A percentile compares a stretch with the other conserved stretches of the same genome.
Conservation (phyloP, 1,140 invertebrate genomes). For the Drosophila ironensis region DNA sequence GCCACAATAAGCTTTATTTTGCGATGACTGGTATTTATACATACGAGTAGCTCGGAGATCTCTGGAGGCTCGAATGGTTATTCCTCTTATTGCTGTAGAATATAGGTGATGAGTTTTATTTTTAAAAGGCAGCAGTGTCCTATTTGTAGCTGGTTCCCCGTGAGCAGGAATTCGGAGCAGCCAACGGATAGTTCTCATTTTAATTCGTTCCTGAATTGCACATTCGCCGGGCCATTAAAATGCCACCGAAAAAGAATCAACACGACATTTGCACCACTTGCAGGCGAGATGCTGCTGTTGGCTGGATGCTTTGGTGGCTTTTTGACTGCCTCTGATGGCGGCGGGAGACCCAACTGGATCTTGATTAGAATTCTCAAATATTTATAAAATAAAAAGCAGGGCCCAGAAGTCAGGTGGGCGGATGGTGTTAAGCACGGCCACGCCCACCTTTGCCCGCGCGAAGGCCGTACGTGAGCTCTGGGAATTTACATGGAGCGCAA, state of each 20-base stretch:
- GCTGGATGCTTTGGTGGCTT: constrained; percentile 5
- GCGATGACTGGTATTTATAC: too few species aligned
- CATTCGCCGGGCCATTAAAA: constrained; percentile 73
- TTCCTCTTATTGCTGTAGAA: too few species aligned
- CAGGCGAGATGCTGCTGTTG: constrained; percentile 19
- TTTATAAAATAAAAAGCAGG: constrained; percentile 65
- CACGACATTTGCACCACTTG: constrained; percentile 69
- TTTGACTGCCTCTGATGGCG: neutral
- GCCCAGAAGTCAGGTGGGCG: constrained; percentile 10
- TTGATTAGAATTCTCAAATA: constrained; percentile 81
- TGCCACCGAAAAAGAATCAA: constrained; percentile 77
- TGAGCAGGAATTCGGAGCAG: constrained; percentile 1
- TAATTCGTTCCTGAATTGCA: constrained; percentile 71
- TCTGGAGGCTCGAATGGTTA: too few species aligned
- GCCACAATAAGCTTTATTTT: too few species aligned
- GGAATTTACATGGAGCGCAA: constrained; percentile 75
- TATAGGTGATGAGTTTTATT: too few species aligned
- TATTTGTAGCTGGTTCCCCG: too few species aligned
- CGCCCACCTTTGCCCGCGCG: constrained; percentile 12
- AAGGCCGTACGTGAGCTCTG: constrained; percentile 41
- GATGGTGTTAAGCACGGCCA: too few species aligned
- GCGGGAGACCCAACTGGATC: constrained; percentile 48
- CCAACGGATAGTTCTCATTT: constrained; percentile 19
- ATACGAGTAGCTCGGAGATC: too few species aligned
- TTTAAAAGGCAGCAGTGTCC: too few species aligned